Evolutionary conservation across 2,888 invertebrate genomes (phyloP).

Genomic region (Drosophila maculinotata): DNA sequence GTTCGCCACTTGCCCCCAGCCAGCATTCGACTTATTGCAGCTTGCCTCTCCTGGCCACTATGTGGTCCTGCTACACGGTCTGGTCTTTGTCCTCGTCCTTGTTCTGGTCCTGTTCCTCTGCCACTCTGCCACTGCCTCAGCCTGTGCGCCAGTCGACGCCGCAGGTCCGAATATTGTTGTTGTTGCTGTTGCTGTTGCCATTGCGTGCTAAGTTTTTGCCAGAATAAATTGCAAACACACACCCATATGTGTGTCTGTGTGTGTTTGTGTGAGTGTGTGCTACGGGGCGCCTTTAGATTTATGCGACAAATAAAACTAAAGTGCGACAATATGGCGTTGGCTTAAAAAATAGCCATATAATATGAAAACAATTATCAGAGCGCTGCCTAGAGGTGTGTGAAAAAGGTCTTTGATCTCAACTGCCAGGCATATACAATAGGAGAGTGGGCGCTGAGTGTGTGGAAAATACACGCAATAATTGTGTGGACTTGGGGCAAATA

Average conservation of each 20-base stretch:
- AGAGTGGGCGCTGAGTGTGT: neutral
- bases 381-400: conserved; percentile 44
- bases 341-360: conserved; percentile 69
- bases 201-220: conserved; percentile 72
- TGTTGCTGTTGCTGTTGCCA: conserved; percentile 47
- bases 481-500: neutral
- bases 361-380: conserved; percentile 75
- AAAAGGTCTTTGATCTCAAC: conserved; percentile 45
- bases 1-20: conserved; percentile 31
- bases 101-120: neutral
- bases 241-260: conserved; percentile 17
- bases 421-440: conserved; percentile 9
- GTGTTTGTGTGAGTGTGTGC: conserved; percentile 29
- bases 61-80: conserved; percentile 7
- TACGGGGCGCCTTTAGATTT: conserved; percentile 63
- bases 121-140: too few species aligned
- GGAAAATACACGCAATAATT: conserved; percentile 4
- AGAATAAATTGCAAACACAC: conserved; percentile 76
- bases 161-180: conserved; percentile 58
- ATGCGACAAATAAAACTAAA: conserved; percentile 80
- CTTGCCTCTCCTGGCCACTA: conserved; percentile 20
- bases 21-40: conserved; percentile 67
- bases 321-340: conserved; percentile 79
- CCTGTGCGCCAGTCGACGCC: too few species aligned
- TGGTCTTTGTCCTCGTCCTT: conserved; percentile 6